These are phyloP conservation scores for Platypus cylindrus DNA, from an alignment of 2,888 invertebrate species.

Conservation along the genomic window DNA sequence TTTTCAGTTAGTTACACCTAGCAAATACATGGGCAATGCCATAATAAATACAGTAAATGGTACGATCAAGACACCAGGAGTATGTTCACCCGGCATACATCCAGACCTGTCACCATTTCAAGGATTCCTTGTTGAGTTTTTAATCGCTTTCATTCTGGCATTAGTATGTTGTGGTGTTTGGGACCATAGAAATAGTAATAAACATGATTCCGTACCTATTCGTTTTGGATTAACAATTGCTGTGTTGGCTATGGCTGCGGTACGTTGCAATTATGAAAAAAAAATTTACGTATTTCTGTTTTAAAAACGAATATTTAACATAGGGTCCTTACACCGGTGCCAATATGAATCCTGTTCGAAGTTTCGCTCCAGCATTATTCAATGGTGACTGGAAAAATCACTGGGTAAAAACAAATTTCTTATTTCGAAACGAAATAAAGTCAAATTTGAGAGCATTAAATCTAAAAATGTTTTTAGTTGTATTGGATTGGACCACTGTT, in stretches of 20 bases:
- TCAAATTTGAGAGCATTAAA: neutral
- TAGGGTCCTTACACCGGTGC: slow-evolving; percentile 48
- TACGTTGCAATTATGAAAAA: slow-evolving; percentile 32
- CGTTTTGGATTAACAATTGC: slow-evolving; percentile 56
- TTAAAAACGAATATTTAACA: too few relatives aligned
- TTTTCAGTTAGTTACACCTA: slow-evolving; percentile 24
- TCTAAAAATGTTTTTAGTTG: slow-evolving; percentile 15
- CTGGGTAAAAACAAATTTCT: slow-evolving; percentile 39
- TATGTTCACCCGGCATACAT: slow-evolving; percentile 28
- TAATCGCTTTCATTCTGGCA: slow-evolving; percentile 50
- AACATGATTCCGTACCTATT: slow-evolving; percentile 51
- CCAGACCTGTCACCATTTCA: slow-evolving; percentile 31
- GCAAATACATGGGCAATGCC: slow-evolving; percentile 14
- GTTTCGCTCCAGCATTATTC: slow-evolving; percentile 59
- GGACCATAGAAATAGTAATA: slow-evolving; percentile 54
- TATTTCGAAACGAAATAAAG: neutral
- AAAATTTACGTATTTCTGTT: too few relatives aligned
- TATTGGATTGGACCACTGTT: slow-evolving; percentile 32
- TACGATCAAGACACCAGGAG: slow-evolving; percentile 15
- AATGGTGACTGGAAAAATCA: slow-evolving; percentile 51
- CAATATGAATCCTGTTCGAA: slow-evolving; percentile 57
- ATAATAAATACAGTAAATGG: slow-evolving; percentile 7
- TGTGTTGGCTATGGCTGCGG: slow-evolving; percentile 52
- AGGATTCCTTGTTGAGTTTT: slow-evolving; percentile 48
- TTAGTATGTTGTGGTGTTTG: slow-evolving; percentile 57